Percentiles rank a stretch among this genome's conserved stretches.
These are phyloP conservation scores for Chaenocephalus aceratus DNA, from an alignment of 2,113 vertebrate genomes.

Conservation along the genomic window DNA sequence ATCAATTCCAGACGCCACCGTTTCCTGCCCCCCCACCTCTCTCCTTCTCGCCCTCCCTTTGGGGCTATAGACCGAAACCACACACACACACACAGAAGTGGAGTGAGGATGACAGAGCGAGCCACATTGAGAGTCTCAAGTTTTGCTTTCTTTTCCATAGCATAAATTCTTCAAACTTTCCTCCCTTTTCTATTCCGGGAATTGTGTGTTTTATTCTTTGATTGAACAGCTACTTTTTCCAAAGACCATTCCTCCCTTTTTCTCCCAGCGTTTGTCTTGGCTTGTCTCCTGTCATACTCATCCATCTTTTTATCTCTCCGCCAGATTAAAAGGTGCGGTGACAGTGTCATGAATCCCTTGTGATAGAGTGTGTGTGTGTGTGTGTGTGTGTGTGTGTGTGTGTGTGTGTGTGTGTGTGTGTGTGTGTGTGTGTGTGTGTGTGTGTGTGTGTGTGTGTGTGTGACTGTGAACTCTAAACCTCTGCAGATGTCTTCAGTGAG, in stretches of 20 bases:
- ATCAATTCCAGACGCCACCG: constrained; percentile 84
- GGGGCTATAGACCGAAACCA: constrained; percentile 51
- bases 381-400: background rate
- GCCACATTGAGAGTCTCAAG: constrained; percentile 16
- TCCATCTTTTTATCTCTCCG: constrained; percentile 35
- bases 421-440: too few species aligned
- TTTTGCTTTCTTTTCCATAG: constrained; percentile 48
- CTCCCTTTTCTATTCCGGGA: constrained; percentile 40
- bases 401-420: too few species aligned
- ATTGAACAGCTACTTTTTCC: background rate
- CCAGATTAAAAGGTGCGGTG: constrained; percentile 36
- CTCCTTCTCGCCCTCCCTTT: constrained; percentile 43
- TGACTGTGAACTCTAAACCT: constrained; percentile 44
- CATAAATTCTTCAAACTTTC: constrained; percentile 48
- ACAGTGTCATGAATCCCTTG: constrained; percentile 39
- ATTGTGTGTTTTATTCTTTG: constrained; percentile 22
- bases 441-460: too few species aligned
- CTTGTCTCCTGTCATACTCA: constrained; percentile 14
- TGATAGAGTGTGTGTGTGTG: background rate
- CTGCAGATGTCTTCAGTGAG: constrained; percentile 32
- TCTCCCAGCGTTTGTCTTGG: constrained; percentile 14
- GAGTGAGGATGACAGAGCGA: constrained; percentile 21
- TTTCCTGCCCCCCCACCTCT: constrained; percentile 75
- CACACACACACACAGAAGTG: constrained; percentile 19
- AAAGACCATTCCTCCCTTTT: background rate